phyloP scores from a whole-genome alignment of 1,140 invertebrate genomes.

The Pseudomyrmex concolor region DNA sequence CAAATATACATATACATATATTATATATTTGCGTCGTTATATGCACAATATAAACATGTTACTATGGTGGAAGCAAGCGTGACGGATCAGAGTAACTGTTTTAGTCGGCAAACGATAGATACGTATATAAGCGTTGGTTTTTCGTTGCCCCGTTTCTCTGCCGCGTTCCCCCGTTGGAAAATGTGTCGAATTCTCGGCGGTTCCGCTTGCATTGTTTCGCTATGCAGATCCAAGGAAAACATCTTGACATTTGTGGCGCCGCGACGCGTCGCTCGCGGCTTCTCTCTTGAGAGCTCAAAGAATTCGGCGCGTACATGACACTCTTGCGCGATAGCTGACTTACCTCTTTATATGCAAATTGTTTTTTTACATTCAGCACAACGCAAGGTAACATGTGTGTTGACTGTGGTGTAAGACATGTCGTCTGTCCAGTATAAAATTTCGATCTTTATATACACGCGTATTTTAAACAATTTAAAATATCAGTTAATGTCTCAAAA shows the following conservation, averaged over 20 bases:
- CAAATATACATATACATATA: neutral
- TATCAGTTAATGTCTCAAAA: too few relatives aligned
- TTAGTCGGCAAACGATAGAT: neutral
- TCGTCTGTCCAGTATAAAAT: too few relatives aligned
- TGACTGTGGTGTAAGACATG: too few relatives aligned
- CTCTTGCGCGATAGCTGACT: conserved; percentile 14
- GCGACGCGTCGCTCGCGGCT: conserved; percentile 28
- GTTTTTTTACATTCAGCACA: neutral
- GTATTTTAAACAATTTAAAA: too few relatives aligned
- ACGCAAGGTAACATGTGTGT: neutral
- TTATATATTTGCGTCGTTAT: neutral
- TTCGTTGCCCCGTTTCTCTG: neutral
- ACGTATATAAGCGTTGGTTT: neutral
- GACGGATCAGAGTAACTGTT: conserved; percentile 12
- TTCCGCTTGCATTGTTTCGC: conserved; percentile 45
- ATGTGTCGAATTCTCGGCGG: conserved; percentile 8
- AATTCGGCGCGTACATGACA: conserved; percentile 9
- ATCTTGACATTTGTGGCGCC: conserved; percentile 39
- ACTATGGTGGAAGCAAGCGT: neutral
- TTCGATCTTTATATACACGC: too few relatives aligned
- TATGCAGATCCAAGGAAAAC: conserved; percentile 46
- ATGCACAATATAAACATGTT: neutral
- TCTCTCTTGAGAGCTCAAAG: conserved; percentile 34
- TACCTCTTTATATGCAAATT: conserved; percentile 1
- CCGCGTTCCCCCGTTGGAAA: conserved; percentile 2